Percentiles rank a stretch among this genome's conserved stretches.
Conservation (phyloP, 2,888 invertebrate genomes). For the Ernsta delagoae region DNA sequence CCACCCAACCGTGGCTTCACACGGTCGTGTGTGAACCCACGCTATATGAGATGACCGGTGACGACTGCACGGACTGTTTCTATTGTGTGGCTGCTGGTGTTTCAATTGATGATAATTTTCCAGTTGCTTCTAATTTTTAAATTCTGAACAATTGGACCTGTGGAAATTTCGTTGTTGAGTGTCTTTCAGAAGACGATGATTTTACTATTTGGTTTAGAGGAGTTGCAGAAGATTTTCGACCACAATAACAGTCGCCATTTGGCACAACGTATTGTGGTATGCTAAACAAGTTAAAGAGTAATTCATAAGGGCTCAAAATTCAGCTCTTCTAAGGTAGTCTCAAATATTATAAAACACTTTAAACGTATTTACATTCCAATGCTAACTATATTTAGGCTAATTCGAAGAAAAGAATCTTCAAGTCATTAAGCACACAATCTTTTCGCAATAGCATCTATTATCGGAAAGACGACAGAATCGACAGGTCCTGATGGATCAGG, state of each 20-base stretch:
- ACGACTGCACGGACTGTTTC: conserved; percentile 25
- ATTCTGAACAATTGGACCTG: neutral
- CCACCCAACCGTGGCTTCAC: too few species aligned
- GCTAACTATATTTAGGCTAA: too few species aligned
- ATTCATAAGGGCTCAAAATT: too few species aligned
- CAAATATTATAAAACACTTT: too few species aligned
- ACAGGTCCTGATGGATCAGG: conserved; percentile 44
- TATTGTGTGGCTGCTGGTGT: conserved; percentile 14
- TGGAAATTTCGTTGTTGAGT: neutral
- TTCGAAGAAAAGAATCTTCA: too few species aligned
- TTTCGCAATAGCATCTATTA: conserved; percentile 13
- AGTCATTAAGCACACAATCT: conserved; percentile 1
- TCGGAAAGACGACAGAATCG: conserved; percentile 18
- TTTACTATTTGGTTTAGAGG: neutral
- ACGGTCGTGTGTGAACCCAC: conserved; percentile 52
- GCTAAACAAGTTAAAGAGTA: too few species aligned
- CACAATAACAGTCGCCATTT: too few species aligned
- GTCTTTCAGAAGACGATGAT: neutral
- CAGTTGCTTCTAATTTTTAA: neutral
- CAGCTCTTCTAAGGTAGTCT: too few species aligned
- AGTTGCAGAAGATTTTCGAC: neutral
- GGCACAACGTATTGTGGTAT: too few species aligned
- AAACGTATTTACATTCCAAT: neutral
- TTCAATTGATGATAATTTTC: conserved; percentile 10
- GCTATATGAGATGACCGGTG: conserved; percentile 54